phyloP scores from a whole-genome alignment of 2,797 vertebrate genomes.

The Chrysocyon brachyurus region DNA sequence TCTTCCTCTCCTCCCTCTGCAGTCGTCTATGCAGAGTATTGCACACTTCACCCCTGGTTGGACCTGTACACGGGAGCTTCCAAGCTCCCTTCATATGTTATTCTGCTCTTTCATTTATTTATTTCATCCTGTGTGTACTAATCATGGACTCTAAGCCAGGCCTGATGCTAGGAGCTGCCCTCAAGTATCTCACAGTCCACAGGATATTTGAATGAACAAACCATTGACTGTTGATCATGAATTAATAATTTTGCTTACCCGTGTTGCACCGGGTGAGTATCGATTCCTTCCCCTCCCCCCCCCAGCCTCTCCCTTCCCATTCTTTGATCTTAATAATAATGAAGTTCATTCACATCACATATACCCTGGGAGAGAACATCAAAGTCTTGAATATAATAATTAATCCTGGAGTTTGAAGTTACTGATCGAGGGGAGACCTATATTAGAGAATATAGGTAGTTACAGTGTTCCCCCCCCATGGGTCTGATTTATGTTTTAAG shows the following conservation, averaged over 20 bases:
- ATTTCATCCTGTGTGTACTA: neutral
- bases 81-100: neutral
- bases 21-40: neutral
- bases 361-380: constrained; percentile 68
- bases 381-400: constrained; percentile 56
- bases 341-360: constrained; percentile 76
- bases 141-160: neutral
- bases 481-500: constrained; percentile 61
- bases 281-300: constrained; percentile 25
- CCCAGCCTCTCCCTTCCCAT: neutral
- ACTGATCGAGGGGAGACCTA: neutral
- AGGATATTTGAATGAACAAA: constrained; percentile 23
- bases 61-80: neutral
- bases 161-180: neutral
- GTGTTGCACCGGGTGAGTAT: neutral
- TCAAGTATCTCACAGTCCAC: constrained; percentile 28
- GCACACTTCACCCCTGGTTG: neutral
- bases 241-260: constrained; percentile 63
- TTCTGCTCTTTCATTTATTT: neutral
- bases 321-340: constrained; percentile 75
- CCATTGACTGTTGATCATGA: constrained; percentile 18
- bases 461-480: neutral
- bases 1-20: neutral
- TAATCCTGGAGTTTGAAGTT: constrained; percentile 65
- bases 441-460: constrained; percentile 42